These are phyloP conservation scores for Todiramphus saurophagus DNA, from an alignment of 2,113 vertebrate species.

Conservation along the genomic window DNA sequence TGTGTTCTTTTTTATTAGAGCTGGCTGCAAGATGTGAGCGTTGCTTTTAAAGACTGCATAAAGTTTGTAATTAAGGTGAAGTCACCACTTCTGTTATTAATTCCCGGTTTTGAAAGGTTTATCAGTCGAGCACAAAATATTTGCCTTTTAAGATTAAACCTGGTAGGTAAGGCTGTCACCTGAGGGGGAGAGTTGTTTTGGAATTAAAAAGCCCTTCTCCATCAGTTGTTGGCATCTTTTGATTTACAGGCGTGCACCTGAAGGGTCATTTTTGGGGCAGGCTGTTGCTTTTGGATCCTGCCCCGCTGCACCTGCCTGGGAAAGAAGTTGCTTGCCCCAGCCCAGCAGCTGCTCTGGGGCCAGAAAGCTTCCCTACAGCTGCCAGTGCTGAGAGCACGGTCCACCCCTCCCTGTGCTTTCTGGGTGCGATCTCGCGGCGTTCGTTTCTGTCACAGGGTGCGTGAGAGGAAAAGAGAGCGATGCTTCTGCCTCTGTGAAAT, in stretches of 20 bases:
- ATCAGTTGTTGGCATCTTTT: background rate
- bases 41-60: background rate
- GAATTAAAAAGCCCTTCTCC: background rate
- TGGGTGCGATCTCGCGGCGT: fast-evolving
- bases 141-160: background rate
- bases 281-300: background rate
- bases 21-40: background rate
- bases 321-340: background rate
- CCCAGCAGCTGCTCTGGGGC: background rate
- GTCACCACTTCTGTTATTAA: background rate
- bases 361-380: background rate
- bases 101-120: background rate
- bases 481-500: background rate
- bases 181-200: background rate
- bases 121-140: background rate
- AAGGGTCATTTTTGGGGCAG: background rate
- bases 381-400: background rate
- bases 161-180: background rate
- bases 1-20: background rate
- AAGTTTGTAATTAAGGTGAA: background rate
- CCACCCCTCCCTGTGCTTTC: background rate
- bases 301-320: background rate
- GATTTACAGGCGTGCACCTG: fast-evolving
- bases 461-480: background rate
- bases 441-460: fast-evolving